Base-by-base conservation (phyloP, 2,113 vertebrate genomes). In the Spea bombifrons region DNA sequence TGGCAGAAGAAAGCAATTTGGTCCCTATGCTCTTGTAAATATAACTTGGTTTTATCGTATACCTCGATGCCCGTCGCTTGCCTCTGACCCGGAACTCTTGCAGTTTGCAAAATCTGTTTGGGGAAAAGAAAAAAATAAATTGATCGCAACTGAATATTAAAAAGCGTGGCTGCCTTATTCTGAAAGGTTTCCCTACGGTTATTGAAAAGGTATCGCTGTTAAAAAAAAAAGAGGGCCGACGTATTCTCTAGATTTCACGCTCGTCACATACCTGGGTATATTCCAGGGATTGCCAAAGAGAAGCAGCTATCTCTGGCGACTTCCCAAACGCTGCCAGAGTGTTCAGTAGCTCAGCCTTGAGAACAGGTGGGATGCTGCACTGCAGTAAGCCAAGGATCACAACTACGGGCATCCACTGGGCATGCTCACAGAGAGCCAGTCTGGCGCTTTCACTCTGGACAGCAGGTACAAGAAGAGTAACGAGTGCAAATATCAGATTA, bases 361-460 rank as follows among this genome's bases (percentile, higher is more conserved):
- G 89, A 75, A 96, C 43, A 0, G 97, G 97, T 52, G 94, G 94
- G 64, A 99, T 92, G 43, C 95, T 98, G 88, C 97, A 99, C 82
- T 99, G 97, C 13, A 98, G 87, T 64, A 99, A 88, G 3, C 97
- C 97, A 87, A 99, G 83, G 87, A 97, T 97, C 52, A 97, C 94
- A 7, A 98, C 94, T n/a, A 96, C 92, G 0, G 97, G 97, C 0
- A 95, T 98, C 97, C 97, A 99, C 90, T 99, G 97, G 6, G 97
- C 95, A 71, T 99, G 97, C 77, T 99, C 97, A 84, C 95, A 98
- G 45, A 99, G 91, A 0, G 97, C 95, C 89, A 99, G 85, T 0
- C 97, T 95, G 8, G 97, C 96, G 16, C 96, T 99, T 85, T 99
- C 97, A 88, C 96, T 98, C 97, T 99, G 63, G 0, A 81, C 5